phyloP scores from a whole-genome alignment of 2,797 vertebrate genomes.

The Hirundo rustica region DNA sequence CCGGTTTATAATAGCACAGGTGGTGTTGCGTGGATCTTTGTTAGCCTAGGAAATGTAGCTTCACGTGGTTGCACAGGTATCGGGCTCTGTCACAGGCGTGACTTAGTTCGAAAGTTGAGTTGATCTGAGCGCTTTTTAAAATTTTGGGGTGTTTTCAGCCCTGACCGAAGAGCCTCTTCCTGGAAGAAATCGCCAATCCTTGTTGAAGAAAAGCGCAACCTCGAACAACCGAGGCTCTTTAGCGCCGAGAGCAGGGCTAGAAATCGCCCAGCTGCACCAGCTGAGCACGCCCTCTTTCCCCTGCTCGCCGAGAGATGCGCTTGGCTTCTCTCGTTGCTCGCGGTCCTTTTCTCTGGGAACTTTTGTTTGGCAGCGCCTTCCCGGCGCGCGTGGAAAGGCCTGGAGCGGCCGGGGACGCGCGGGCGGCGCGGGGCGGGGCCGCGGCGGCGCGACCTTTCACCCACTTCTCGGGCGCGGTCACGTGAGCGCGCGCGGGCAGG shows the following conservation, averaged over 20 bases:
- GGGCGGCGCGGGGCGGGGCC: neutral
- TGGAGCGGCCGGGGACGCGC: neutral
- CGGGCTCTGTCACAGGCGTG: neutral
- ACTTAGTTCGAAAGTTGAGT: too few species aligned
- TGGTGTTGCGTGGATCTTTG: fast-evolving
- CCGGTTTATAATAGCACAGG: neutral
- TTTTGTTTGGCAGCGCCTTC: neutral
- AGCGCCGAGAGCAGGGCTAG: neutral
- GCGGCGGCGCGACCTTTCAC: slow-evolving; percentile 73
- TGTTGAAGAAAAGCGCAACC: neutral
- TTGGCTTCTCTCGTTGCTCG: fast-evolving
- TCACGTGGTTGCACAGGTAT: too few species aligned
- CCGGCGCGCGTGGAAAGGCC: neutral
- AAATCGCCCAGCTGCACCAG: neutral
- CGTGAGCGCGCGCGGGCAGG: slow-evolving; percentile 5
- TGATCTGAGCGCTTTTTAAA: neutral
- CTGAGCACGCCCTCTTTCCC: neutral
- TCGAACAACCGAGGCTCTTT: neutral
- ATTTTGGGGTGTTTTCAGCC: neutral
- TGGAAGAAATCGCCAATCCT: too few species aligned
- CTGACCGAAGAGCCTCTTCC: neutral
- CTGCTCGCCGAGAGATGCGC: neutral
- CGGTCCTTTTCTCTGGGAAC: neutral
- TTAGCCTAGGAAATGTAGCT: neutral
- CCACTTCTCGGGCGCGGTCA: slow-evolving; percentile 72